Conservation (phyloP, 2,888 invertebrate genomes). For the Teleiodes luculella region DNA sequence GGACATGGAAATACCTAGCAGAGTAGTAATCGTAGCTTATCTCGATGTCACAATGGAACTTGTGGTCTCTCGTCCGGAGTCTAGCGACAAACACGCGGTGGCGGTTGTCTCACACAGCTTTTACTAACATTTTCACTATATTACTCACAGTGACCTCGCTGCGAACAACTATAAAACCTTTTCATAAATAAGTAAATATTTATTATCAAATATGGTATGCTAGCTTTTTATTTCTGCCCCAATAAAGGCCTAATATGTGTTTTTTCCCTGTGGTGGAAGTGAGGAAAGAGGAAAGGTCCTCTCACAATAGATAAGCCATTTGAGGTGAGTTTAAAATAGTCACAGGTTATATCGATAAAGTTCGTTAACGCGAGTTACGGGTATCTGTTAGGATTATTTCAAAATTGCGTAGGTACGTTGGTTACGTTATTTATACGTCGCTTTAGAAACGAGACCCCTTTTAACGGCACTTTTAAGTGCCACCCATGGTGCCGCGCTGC, state of each 20-base stretch:
- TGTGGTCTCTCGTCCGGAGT: neutral
- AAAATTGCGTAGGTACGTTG: slow-evolving; percentile 30
- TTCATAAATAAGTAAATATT: neutral
- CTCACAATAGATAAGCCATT: too few species aligned
- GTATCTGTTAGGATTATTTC: neutral
- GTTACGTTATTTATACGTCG: slow-evolving; percentile 68
- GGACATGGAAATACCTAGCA: too few species aligned
- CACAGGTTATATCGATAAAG: too few species aligned
- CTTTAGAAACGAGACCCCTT: slow-evolving; percentile 67
- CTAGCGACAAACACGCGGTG: neutral
- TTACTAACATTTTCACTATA: slow-evolving; percentile 2
- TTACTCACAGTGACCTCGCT: neutral
- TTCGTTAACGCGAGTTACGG: too few species aligned
- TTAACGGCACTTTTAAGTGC: slow-evolving; percentile 74
- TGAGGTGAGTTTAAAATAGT: too few species aligned
- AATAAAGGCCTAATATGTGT: too few species aligned
- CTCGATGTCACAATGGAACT: neutral
- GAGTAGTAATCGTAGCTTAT: slow-evolving; percentile 1
- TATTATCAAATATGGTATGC: too few species aligned
- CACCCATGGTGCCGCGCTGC: slow-evolving; percentile 45
- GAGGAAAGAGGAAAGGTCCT: too few species aligned
- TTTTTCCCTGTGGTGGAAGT: too few species aligned
- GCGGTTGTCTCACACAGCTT: neutral
- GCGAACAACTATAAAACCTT: neutral
- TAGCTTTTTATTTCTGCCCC: too few species aligned